Percentiles rank a stretch among this genome's conserved stretches.
phyloP scores from a whole-genome alignment of 2,797 vertebrate species.

The Cryptoblepharus egeriae region DNA sequence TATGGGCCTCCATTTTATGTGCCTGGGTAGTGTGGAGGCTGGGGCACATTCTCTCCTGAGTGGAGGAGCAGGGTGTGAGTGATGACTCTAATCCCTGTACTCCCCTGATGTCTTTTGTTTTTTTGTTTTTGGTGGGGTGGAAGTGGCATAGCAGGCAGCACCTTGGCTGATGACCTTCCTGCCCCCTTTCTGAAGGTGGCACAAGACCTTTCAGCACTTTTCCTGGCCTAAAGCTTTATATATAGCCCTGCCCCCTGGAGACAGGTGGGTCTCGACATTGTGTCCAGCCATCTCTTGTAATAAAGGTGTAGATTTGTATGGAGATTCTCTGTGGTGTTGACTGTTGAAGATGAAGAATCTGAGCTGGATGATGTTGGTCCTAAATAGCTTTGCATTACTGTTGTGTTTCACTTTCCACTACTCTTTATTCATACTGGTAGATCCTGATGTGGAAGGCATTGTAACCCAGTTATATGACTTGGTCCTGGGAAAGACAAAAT shows the following conservation, averaged over 20 bases:
- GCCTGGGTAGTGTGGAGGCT: not conserved
- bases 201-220: constrained; percentile 8
- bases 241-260: not conserved
- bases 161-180: not conserved
- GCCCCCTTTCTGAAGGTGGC: not conserved
- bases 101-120: not conserved
- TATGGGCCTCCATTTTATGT: not conserved
- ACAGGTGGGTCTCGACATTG: not conserved
- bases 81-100: not conserved
- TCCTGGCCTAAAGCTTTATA: constrained; percentile 9
- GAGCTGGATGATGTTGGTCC: too few species aligned
- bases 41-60: not conserved
- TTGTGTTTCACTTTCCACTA: not conserved
- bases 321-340: not conserved
- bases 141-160: not conserved
- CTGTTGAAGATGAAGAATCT: not conserved
- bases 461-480: not conserved
- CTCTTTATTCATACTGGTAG: not conserved
- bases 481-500: too few species aligned
- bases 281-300: constrained; percentile 24
- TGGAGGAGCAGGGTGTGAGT: not conserved
- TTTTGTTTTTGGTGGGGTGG: not conserved
- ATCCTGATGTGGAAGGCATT: not conserved
- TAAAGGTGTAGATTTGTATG: constrained; percentile 42
- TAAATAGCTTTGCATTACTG: not conserved